These are phyloP conservation scores for Leucoptera coffeella DNA, from an alignment of 2,888 invertebrate species.

Conservation along the genomic window DNA sequence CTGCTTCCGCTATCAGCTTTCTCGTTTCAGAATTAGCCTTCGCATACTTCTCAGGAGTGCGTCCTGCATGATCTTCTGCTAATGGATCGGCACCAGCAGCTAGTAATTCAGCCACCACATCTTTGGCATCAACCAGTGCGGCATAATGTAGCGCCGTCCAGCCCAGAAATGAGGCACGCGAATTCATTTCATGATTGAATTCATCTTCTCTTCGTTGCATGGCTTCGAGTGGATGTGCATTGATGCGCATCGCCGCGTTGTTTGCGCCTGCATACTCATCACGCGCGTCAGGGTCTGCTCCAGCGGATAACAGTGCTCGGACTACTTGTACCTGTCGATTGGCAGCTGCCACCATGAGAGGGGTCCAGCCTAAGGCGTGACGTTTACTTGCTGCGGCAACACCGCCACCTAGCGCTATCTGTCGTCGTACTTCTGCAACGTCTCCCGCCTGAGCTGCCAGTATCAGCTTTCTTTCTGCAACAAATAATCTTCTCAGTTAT, in stretches of 20 bases:
- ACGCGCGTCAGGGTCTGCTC: conserved; percentile 71
- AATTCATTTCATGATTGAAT: conserved; percentile 66
- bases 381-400: conserved; percentile 60
- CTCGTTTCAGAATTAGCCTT: conserved; percentile 56
- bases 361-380: conserved; percentile 81
- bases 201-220: conserved; percentile 71
- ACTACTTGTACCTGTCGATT: conserved; percentile 62
- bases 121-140: conserved; percentile 64
- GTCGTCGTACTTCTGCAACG: conserved; percentile 9
- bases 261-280: conserved; percentile 72
- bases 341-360: conserved; percentile 77
- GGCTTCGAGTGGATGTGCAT: conserved; percentile 68
- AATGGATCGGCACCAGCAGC: conserved; percentile 70
- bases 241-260: conserved; percentile 57
- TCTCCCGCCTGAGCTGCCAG: too few species aligned
- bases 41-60: conserved; percentile 69
- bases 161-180: conserved; percentile 71
- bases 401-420: conserved; percentile 7
- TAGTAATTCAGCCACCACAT: conserved; percentile 59
- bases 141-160: conserved; percentile 90
- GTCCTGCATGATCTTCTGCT: conserved; percentile 70
- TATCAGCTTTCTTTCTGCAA: too few species aligned
- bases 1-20: conserved; percentile 53
- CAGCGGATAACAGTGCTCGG: conserved; percentile 58
- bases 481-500: too few species aligned